These are phyloP conservation scores for Apodemus sylvaticus DNA, from an alignment of 2,113 vertebrate species.

Conservation along the genomic window DNA sequence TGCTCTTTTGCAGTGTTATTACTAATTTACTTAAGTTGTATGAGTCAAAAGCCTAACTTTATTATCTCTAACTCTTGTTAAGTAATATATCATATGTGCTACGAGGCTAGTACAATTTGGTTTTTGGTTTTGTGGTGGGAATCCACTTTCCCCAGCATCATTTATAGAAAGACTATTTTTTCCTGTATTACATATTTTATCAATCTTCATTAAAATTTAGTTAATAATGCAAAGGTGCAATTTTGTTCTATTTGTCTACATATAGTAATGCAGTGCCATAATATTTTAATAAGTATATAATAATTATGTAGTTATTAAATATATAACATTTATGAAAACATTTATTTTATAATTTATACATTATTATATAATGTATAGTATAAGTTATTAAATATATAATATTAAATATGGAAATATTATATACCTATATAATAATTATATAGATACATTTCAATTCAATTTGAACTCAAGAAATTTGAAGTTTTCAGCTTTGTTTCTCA, in stretches of 20 bases:
- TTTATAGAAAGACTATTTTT: neutral
- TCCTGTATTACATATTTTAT: neutral
- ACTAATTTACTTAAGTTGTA: neutral
- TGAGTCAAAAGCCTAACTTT: neutral
- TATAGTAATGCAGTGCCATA: neutral
- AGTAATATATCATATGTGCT: neutral
- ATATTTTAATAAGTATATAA: neutral
- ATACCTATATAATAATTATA: too few species aligned
- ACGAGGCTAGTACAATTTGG: neutral
- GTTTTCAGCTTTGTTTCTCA: neutral
- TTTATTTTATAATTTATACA: too few species aligned
- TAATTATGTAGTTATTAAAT: too few species aligned
- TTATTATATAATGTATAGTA: too few species aligned
- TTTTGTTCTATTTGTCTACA: neutral
- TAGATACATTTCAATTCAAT: neutral
- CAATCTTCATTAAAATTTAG: neutral
- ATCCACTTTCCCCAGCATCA: neutral
- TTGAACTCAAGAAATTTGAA: neutral
- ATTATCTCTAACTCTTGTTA: neutral
- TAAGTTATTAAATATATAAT: too few species aligned
- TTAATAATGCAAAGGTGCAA: neutral
- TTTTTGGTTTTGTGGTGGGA: neutral
- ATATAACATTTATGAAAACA: too few species aligned
- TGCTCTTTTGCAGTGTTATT: neutral
- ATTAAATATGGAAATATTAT: too few species aligned